Evolutionary conservation across 2,113 vertebrate species (phyloP), one percentile per base, ranked within the genome.

Genomic region (Psittacula cyanocephala): DNA sequence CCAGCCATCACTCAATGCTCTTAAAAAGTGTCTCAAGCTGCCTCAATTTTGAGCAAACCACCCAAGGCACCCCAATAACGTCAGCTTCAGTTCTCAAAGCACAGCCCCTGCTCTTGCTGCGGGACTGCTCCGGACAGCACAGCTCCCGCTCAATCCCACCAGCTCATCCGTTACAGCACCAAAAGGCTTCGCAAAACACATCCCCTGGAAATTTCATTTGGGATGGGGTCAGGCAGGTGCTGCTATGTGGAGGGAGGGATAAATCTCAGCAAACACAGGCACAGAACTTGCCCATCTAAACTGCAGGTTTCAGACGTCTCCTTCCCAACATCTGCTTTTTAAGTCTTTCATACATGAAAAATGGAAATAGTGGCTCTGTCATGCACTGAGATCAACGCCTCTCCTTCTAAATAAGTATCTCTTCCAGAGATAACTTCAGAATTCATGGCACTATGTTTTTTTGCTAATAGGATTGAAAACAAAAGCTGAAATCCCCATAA

Each of bases 91-190:
- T 59, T 83, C 9, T 33, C 63, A 29, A 28, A 39, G 37, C 46
- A 52, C n/a, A 7, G 10, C 11, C 78, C 28, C 55, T 55, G 64
- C 13, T 22, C 25, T 27, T 52, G 44, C 41, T 77, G 86, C 35
- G 63, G n/a, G 35, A 50, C 10, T 41, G 9, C 0, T 3, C 25
- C 18, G 5, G n/a, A 35, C n/a, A 70, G 28, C 68, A 53, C 50
- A 8, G 57, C 33, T 10, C 17, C 29, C 22, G 59, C 19, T 22
- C 65, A 52, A 2, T 7, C 29, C 59, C 87, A 14, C 9, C 0
- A 2, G 71, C 28, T 43, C 71, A 23, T 16, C 91, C 5, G 23
- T 13, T 19, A 28, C 25, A 23, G 37, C 0, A 7, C 1, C 0
- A 6, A 27, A 37, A 53, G n/a, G 28, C 23, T 68, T 49, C 31